These are phyloP conservation scores for Mormyrus hasselquistii DNA, from an alignment of 2,797 vertebrate species.

Conservation along the genomic window DNA sequence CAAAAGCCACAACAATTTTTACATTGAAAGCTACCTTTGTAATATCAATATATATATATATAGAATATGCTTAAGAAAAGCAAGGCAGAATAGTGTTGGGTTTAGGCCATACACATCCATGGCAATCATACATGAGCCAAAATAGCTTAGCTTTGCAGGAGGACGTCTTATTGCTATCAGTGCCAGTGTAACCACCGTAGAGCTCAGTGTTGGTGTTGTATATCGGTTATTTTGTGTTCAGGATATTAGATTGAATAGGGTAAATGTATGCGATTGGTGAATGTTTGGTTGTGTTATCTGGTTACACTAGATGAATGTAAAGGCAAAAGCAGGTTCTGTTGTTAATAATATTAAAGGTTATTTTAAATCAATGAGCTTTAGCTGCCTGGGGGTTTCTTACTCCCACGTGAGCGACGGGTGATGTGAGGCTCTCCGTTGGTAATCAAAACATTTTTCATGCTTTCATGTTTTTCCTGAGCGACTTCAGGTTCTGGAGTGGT, in stretches of 20 bases:
- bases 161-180: constrained; percentile 52
- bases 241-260: neutral
- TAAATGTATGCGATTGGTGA: neutral
- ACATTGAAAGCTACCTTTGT: neutral
- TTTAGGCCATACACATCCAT: neutral
- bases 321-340: neutral
- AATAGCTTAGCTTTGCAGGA: neutral
- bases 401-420: constrained; percentile 58
- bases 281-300: neutral
- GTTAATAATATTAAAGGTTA: neutral
- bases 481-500: constrained; percentile 51
- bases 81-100: neutral
- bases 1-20: neutral
- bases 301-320: neutral
- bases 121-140: neutral
- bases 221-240: neutral
- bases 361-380: neutral
- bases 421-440: constrained; percentile 40
- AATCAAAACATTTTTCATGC: constrained; percentile 80
- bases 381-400: constrained; percentile 45
- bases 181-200: neutral
- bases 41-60: neutral
- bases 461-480: constrained; percentile 72
- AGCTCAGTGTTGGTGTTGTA: neutral
- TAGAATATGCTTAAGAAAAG: neutral